Percentiles rank a stretch among this genome's conserved stretches.
These are phyloP conservation scores for Pelvicachromis taeniatus DNA, from an alignment of 2,113 vertebrate genomes.

Conservation along the genomic window DNA sequence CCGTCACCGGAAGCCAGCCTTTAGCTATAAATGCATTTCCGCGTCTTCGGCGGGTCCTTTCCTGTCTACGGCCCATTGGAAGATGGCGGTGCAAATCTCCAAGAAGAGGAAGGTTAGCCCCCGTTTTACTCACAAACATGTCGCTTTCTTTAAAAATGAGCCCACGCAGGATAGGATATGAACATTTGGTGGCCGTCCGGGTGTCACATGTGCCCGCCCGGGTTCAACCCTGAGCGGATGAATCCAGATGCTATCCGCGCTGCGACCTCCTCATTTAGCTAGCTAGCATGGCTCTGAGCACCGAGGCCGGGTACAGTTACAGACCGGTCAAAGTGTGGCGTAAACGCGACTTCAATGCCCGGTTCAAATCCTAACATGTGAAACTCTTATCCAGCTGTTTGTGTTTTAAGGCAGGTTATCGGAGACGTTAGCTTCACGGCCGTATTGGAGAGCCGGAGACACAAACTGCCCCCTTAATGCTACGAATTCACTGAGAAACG, in stretches of 20 bases:
- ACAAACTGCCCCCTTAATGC: neutral
- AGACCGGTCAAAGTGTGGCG: neutral
- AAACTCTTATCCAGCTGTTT: accelerated
- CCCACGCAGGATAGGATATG: accelerated
- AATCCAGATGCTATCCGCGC: slow-evolving; percentile 8
- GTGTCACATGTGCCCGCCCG: accelerated
- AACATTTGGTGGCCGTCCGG: accelerated
- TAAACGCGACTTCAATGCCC: neutral
- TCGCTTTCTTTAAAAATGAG: neutral
- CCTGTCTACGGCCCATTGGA: too few species aligned
- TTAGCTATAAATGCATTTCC: too few species aligned
- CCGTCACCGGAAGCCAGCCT: too few species aligned
- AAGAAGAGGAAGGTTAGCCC: too few species aligned
- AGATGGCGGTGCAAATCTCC: too few species aligned
- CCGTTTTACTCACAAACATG: too few species aligned
- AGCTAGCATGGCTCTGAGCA: slow-evolving; percentile 36
- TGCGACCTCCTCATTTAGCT: neutral
- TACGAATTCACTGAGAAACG: accelerated
- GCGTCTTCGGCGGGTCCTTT: too few species aligned
- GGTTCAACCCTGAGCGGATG: slow-evolving; percentile 2
- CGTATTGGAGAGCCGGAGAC: neutral
- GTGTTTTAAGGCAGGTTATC: accelerated
- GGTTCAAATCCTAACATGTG: neutral
- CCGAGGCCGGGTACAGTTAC: neutral
- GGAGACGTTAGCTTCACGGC: neutral